Evolutionary conservation across 2,113 vertebrate genomes (phyloP).

Genomic region (Dasyprocta punctata): DNA sequence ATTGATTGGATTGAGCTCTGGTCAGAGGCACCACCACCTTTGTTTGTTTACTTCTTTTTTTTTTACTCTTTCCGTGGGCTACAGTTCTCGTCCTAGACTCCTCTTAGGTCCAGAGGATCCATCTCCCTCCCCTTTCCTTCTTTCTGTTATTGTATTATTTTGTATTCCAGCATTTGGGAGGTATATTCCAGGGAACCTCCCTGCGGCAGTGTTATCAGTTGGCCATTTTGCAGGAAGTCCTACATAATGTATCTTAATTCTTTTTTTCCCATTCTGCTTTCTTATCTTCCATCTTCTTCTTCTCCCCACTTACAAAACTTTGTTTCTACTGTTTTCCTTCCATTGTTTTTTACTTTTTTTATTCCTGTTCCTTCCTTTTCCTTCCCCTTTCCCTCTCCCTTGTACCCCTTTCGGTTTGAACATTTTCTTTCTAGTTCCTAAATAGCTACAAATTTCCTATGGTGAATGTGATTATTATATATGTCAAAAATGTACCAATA

Average conservation of each 20-base stretch:
- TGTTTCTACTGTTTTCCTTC: background rate
- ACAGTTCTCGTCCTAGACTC: no score
- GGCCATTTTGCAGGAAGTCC: no score
- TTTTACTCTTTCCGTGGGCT: no score
- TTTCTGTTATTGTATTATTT: no score
- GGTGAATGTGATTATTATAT: background rate
- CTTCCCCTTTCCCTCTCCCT: background rate
- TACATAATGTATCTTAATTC: background rate
- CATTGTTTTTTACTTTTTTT: background rate
- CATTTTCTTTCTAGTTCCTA: background rate
- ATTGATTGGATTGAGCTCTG: no score
- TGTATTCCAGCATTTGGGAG: no score
- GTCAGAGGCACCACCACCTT: no score
- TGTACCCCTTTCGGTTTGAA: background rate
- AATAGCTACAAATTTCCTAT: background rate
- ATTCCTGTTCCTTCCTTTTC: background rate
- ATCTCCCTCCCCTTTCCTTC: no score
- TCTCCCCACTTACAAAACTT: background rate
- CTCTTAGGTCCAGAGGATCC: no score
- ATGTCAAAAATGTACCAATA: background rate
- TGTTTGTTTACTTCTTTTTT: no score
- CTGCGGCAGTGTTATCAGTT: no score
- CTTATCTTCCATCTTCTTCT: background rate
- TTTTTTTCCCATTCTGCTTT: background rate
- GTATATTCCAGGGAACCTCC: no score